Base-by-base conservation (phyloP, 2,888 invertebrate genomes). In the Drosophila mimica region DNA sequence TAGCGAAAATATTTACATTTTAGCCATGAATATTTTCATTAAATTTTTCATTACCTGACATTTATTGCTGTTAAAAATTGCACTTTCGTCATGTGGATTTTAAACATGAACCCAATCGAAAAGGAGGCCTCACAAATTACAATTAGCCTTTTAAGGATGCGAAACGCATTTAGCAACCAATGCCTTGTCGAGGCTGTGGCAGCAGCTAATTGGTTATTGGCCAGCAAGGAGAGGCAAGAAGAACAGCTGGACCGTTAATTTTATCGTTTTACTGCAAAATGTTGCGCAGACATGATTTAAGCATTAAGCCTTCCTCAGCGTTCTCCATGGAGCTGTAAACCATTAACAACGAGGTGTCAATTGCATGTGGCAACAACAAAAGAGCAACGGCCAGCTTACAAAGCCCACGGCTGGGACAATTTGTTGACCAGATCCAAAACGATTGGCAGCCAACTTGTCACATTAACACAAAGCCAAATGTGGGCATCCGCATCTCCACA, bases 271-370 rank as follows among this genome's bases (percentile, higher is more conserved):
- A 58, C 72, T 65, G 84, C 66, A 57, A 51, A 66, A 65, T 58
- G 66, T 79, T 75, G 63, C 59, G 38, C 72, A 60, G 70, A 81
- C 88, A 83, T 73, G 75, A 81, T 71, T 82, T 76, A 73, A 76
- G 86, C 81, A 85, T 83, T 85, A 82, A 88, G 61, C 70, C 34
- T 56, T n/a, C 56, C n/a, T n/a, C 28, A 52, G 64, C 60, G 68
- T 70, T 77, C 70, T 61, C 53, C 36, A 34, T 33, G 51, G 52
- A 61, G 58, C 66, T 51, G 46, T 36, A 59, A 60, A 60, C 84
- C 84, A 88, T 87, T 87, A 90, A 78, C 90, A 84, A 70, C 61
- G 71, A 89, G 88, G 90, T 87, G 90, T 82, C 82, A 87, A 87
- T 90, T 89, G 74, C 79, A 76, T 76, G 69, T 74, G 73, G 66